Base-by-base conservation (phyloP, 1,140 invertebrate species). In the Stegodyphus mimosarum region DNA sequence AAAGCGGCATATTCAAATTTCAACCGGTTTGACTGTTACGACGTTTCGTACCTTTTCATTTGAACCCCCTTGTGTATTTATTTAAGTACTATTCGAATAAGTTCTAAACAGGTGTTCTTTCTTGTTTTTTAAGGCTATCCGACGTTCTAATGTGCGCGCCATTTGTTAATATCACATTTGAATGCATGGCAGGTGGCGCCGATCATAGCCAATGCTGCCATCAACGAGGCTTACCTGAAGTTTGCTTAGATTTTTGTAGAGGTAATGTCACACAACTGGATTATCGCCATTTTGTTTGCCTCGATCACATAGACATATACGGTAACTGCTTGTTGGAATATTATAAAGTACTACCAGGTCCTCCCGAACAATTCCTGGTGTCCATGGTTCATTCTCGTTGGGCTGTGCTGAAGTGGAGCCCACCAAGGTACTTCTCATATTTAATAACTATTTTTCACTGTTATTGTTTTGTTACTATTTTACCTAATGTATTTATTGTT, bases 101-200 rank as follows among this genome's bases (percentile, higher is more conserved):
- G 1, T 33, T 33, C 33, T 33, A 3, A 33, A 33, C 33, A 33
- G 33, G 33, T 33, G 33, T 3, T 33, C 1, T 33, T 33, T 33
- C 33, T 33, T 33, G 33, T 60, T 6, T 80, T 72, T 17, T n/a
- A 9, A 87, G 87, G 7, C 52, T 88, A 53, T 87, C 87, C 79
- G 95, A 96, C 89, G 91, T 96, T 87, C 95, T 96, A 94, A 95
- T 96, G 51, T 96, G 95, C 90, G 95, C 95, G 0, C 95, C 95
- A 0, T 96, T 94, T 94, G 94, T 95, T 2, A 92, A 93, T 0
- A 93, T 93, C 33, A 95, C 94, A 5, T 96, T 96, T 89, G 93
- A 93, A 5, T 96, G 95, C 89, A 91, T 96, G 73, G 93, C 94
- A 15, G 95, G 87, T 0, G 86, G 86, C 13, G 87, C 86, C 63